A percentile compares a stretch with the other conserved stretches of the same genome.
Conservation (phyloP, 2,113 vertebrate species). For the Zosterops japonicus region DNA sequence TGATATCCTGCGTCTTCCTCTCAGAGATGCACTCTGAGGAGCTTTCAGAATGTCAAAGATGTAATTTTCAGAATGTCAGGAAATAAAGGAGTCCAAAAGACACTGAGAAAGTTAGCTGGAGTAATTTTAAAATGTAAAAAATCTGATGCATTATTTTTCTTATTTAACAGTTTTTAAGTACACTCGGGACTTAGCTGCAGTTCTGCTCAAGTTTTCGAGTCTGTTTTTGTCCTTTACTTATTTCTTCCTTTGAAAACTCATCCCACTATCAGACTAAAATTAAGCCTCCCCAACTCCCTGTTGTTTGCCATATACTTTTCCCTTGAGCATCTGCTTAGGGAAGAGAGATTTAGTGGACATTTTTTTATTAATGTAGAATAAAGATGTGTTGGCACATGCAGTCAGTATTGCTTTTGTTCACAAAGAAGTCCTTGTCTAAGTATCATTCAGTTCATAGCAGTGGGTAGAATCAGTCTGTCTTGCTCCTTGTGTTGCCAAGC, state of each 20-base stretch:
- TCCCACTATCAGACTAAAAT: neutral
- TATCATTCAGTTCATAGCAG: neutral
- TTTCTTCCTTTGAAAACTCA: neutral
- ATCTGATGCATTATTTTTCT: neutral
- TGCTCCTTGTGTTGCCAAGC: rapidly evolving
- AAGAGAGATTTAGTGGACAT: neutral
- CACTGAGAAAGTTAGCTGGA: neutral
- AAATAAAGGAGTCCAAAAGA: neutral
- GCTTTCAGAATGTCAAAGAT: neutral
- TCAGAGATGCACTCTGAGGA: rapidly evolving
- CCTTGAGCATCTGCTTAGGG: neutral
- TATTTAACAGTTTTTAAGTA: neutral
- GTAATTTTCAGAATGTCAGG: neutral
- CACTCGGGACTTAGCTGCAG: neutral
- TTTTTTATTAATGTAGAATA: neutral
- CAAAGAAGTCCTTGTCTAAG: neutral
- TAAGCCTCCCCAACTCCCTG: neutral
- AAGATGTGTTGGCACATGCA: neutral
- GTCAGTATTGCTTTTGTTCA: neutral
- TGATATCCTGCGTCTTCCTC: neutral
- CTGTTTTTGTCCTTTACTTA: neutral
- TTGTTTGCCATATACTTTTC: neutral
- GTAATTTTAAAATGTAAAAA: neutral
- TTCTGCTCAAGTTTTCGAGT: neutral
- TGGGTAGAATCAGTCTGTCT: neutral